Evolutionary conservation across 2,113 vertebrate genomes (phyloP).

Genomic region (Leptobrachium leishanense): DNA sequence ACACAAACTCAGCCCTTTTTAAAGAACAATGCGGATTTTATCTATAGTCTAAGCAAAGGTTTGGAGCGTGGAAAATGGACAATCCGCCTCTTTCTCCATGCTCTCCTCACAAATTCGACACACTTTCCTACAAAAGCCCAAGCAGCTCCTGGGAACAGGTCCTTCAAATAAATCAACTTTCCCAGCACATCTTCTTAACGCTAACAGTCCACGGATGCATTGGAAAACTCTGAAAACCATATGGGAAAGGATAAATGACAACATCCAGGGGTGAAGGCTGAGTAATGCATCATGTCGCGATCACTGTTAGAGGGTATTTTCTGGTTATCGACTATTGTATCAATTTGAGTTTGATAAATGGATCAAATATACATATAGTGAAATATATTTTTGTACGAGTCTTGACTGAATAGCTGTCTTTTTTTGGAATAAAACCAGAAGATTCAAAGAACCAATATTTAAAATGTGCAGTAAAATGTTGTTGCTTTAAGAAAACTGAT

Average conservation of each 20-base stretch:
- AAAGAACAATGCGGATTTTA: constrained; percentile 22
- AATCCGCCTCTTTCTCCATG: constrained; percentile 40
- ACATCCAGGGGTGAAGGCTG: not conserved
- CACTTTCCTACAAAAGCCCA: constrained; percentile 17
- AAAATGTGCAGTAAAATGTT: no score
- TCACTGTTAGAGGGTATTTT: no score
- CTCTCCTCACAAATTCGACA: constrained; percentile 36
- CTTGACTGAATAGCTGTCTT: no score
- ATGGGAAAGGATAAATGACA: not conserved
- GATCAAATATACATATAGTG: no score
- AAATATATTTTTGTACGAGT: no score
- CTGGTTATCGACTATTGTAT: no score
- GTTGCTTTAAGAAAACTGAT: no score
- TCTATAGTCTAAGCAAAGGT: constrained; percentile 15
- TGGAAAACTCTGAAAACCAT: not conserved
- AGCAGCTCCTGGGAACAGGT: constrained; percentile 42
- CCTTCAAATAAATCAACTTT: constrained; percentile 11
- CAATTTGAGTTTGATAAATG: no score
- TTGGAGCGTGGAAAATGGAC: constrained; percentile 38
- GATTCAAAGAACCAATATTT: no score
- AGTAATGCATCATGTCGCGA: no score
- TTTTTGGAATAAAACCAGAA: no score
- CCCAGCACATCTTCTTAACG: not conserved
- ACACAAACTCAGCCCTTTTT: not conserved
- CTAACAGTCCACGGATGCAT: not conserved